Evolutionary conservation across 2,797 vertebrate genomes (phyloP).

Genomic region (Otus scops): DNA sequence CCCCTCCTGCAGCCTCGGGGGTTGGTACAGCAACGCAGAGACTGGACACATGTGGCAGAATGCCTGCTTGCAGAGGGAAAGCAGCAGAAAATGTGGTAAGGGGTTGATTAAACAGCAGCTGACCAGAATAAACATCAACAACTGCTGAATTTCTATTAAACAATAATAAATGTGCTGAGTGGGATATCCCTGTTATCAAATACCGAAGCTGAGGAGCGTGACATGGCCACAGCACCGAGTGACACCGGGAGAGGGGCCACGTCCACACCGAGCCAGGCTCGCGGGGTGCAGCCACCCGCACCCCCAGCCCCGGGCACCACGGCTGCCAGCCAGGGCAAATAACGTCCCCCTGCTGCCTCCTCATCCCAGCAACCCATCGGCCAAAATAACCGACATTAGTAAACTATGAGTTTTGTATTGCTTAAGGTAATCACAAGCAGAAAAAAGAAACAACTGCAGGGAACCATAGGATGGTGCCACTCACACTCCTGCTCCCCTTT

Average conservation of each 20-base stretch:
- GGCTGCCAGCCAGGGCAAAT: no score
- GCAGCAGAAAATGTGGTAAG: neutral
- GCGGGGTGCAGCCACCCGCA: neutral
- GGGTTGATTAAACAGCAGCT: neutral
- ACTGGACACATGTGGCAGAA: accelerated
- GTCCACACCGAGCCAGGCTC: accelerated
- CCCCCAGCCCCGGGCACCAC: neutral
- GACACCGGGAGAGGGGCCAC: neutral
- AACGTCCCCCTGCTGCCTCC: no score
- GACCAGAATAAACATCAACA: neutral
- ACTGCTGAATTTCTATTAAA: neutral
- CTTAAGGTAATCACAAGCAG: no score
- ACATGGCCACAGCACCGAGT: neutral
- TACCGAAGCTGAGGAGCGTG: no score
- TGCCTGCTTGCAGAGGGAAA: neutral
- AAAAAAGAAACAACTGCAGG: no score
- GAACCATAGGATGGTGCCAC: no score
- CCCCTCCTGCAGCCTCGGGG: neutral
- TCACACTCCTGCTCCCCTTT: no score
- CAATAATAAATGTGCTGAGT: neutral
- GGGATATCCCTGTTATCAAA: neutral
- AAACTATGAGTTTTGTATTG: no score
- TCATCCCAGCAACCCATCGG: no score
- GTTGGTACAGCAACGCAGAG: accelerated
- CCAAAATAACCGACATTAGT: no score